phyloP scores from a whole-genome alignment of 1,140 invertebrate species.

The Tyrophagus putrescentiae region DNA sequence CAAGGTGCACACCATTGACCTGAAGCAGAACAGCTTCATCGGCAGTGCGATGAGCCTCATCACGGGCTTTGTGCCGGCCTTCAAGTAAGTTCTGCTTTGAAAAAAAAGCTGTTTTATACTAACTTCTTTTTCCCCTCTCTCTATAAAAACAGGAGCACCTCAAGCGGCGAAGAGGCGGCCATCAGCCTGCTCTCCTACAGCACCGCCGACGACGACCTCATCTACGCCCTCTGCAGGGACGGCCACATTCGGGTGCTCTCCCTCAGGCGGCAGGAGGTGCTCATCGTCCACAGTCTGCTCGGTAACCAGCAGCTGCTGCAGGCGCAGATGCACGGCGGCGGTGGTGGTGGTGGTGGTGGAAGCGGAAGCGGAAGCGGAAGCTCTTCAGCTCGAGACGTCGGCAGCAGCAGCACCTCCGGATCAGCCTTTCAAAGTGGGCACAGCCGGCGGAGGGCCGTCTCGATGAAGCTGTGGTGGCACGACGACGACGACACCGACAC shows the following conservation, averaged over 20 bases:
- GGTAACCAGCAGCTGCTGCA: constrained; percentile 25
- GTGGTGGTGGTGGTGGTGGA: too few relatives aligned
- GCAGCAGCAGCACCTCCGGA: constrained; percentile 25
- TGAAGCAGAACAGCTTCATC: constrained; percentile 64
- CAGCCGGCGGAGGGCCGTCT: constrained; percentile 12
- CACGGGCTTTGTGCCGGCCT: constrained; percentile 52
- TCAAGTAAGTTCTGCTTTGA: constrained; percentile 41
- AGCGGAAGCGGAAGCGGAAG: too few relatives aligned
- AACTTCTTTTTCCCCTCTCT: neutral
- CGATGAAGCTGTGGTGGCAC: constrained; percentile 15
- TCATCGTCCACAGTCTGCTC: constrained; percentile 41
- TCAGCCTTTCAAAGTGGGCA: constrained; percentile 18
- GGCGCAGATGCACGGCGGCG: too few relatives aligned
- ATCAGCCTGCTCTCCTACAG: constrained; percentile 48
- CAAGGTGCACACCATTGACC: constrained; percentile 33
- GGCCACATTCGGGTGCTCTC: constrained; percentile 59
- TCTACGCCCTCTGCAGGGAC: constrained; percentile 53
- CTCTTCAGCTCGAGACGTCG: neutral
- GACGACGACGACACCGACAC: constrained; percentile 39
- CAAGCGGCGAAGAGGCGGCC: constrained; percentile 40
- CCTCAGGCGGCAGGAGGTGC: constrained; percentile 45
- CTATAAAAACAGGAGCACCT: constrained; percentile 33
- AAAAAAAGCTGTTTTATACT: constrained; percentile 7
- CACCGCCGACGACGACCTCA: constrained; percentile 43
- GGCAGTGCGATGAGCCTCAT: constrained; percentile 53